These are phyloP conservation scores for Papilio demoleus DNA, from an alignment of 2,888 invertebrate genomes.

Conservation along the genomic window DNA sequence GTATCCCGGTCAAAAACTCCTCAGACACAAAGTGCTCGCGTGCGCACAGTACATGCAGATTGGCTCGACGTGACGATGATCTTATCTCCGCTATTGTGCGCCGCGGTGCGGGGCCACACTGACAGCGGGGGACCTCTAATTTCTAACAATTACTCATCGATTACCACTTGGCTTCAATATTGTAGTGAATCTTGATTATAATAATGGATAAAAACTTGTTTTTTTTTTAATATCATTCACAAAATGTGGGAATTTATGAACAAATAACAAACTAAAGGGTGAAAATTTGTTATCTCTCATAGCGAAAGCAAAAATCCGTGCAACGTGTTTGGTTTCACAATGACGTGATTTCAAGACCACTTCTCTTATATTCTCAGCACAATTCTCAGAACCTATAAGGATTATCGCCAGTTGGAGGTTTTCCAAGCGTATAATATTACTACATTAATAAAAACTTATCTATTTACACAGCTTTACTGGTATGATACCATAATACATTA, in stretches of 20 bases:
- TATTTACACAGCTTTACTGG: not conserved
- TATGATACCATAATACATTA: no score
- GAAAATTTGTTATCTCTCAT: not conserved
- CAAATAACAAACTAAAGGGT: not conserved
- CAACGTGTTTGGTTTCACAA: constrained; percentile 33
- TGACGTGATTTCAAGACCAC: constrained; percentile 25
- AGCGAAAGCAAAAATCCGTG: constrained; percentile 4
- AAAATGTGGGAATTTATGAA: not conserved
- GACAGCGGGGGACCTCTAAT: constrained; percentile 34
- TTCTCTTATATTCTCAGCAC: constrained; percentile 25
- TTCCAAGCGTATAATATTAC: constrained; percentile 30
- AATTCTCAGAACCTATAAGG: constrained; percentile 31
- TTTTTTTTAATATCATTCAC: not conserved
- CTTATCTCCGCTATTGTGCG: constrained; percentile 53
- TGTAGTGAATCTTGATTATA: not conserved
- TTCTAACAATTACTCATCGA: constrained; percentile 27
- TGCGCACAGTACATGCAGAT: constrained; percentile 62
- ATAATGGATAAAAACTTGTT: not conserved
- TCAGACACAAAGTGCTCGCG: constrained; percentile 49
- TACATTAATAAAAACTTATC: constrained; percentile 19
- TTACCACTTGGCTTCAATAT: not conserved
- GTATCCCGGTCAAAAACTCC: constrained; percentile 34
- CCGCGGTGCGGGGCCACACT: constrained; percentile 47
- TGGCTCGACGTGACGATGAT: constrained; percentile 64
- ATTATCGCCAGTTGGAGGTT: constrained; percentile 37